Evolutionary conservation across 2,113 vertebrate species (phyloP), one percentile per base, ranked within the genome.

Genomic region (Eira barbara): DNA sequence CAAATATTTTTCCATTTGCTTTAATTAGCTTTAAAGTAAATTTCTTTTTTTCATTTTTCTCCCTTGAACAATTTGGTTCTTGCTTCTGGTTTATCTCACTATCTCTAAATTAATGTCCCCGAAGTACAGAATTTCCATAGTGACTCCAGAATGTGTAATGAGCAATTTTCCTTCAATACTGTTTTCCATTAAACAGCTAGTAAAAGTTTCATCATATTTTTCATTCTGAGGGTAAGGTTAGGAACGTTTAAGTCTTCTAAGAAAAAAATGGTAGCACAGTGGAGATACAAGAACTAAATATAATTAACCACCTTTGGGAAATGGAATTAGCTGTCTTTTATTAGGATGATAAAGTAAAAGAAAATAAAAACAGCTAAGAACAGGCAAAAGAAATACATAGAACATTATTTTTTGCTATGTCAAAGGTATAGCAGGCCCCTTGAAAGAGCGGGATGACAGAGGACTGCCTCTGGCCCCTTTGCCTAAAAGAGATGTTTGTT

Each of bases 1-100:
- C 36, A 96, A 59, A 91, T 34, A 90, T 63, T 91, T 81, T 84
- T 93, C 36, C 78, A 15, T 61, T 65, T 31, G 83, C 42, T 73
- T 94, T 93, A 95, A 87, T 92, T 97, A 89, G 76, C 27, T 86
- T 36, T 89, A 89, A 96, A 80, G 78, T 82, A 36, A 42, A 29
- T 65, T 52, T 29, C 88, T 76, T 27, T 91, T 27, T 91, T 59
- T 45, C 14, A 39, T 92, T 94, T 76, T 93, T 31, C 36, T 85
- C 23, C 73, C 85, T 78, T 78, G 74, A 47, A 78, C 74, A 31
- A 47, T 78, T 49, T 83, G 10, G 9, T 31, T 67, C 23, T 92
- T 97, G 61, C 36, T 86, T 89, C 49, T 12, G 52, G 25, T 78
- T 59, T 95, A 47, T 14, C 10, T 2, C 29, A 17, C 21, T 36